These are phyloP conservation scores for Sycophila texana DNA, from an alignment of 2,888 invertebrate genomes.

Conservation along the genomic window DNA sequence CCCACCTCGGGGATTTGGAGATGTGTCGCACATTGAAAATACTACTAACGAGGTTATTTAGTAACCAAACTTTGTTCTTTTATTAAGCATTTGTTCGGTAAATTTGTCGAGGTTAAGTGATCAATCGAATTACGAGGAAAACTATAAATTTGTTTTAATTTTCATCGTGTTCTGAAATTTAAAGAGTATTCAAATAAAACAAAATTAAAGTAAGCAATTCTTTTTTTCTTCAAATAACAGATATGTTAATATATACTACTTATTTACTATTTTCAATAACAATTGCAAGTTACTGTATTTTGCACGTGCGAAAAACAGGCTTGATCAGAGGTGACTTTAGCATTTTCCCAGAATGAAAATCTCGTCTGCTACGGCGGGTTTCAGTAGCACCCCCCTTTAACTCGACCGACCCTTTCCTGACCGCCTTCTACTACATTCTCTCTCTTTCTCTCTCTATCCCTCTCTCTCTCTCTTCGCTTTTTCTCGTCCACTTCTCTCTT, in stretches of 20 bases:
- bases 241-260: too few species aligned
- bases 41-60: constrained; percentile 31
- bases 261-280: too few species aligned
- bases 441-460: constrained; percentile 21
- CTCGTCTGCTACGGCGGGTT: constrained; percentile 13
- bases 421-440: neutral
- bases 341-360: constrained; percentile 33
- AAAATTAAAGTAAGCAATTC: too few species aligned
- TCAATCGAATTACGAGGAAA: too few species aligned
- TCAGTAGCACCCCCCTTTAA: constrained; percentile 7
- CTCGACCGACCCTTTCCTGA: constrained; percentile 12
- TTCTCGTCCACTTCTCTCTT: neutral
- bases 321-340: constrained; percentile 38
- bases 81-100: too few species aligned
- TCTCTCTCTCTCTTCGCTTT: constrained; percentile 16
- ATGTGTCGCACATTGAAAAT: constrained; percentile 18
- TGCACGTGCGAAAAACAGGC: constrained; percentile 29
- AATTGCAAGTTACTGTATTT: neutral
- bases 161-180: too few species aligned
- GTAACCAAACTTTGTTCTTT: too few species aligned
- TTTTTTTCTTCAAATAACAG: too few species aligned
- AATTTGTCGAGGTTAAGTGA: too few species aligned
- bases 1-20: neutral
- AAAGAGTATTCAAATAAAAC: too few species aligned
- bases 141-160: too few species aligned